Percentiles rank a stretch among this genome's conserved stretches.
Conservation (phyloP, 2,797 vertebrate species). For the Melanotaenia nigrans region DNA sequence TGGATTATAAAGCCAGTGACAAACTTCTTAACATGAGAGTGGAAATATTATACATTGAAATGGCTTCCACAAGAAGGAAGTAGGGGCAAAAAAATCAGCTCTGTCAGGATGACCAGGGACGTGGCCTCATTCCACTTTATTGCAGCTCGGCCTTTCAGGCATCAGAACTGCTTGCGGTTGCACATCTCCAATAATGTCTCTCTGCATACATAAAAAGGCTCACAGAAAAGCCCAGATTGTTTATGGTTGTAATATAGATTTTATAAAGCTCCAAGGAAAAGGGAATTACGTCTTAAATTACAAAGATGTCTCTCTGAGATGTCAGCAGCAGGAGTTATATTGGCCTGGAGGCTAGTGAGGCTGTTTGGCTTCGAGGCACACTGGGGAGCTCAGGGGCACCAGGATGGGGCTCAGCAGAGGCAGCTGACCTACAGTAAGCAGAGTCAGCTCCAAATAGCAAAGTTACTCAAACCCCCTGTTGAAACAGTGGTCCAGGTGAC, state of each 20-base stretch:
- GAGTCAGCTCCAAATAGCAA: conserved; percentile 74
- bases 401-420: conserved; percentile 55
- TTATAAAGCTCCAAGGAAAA: conserved; percentile 82
- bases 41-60: conserved; percentile 26
- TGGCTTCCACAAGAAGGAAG: conserved; percentile 23
- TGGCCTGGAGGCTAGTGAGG: conserved; percentile 52
- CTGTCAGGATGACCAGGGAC: conserved; percentile 53
- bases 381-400: conserved; percentile 58
- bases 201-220: conserved; percentile 77
- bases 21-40: conserved; percentile 21
- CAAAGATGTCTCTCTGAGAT: conserved; percentile 75
- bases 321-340: conserved; percentile 73
- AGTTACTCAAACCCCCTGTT: conserved; percentile 63
- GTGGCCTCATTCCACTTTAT: conserved; percentile 64
- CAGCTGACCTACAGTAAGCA: conserved; percentile 64
- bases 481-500: conserved; percentile 70
- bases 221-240: conserved; percentile 71
- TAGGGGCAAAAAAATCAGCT: conserved; percentile 19
- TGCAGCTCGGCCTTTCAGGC: conserved; percentile 70
- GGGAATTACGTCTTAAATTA: conserved; percentile 83
- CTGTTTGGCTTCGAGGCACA: conserved; percentile 64
- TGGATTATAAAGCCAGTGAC: conserved; percentile 7
- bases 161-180: conserved; percentile 73
- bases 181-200: conserved; percentile 77
- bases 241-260: conserved; percentile 86